Percentiles rank a stretch among this genome's conserved stretches.
phyloP scores from a whole-genome alignment of 2,797 vertebrate genomes.

The Enteromius argenteus region DNA sequence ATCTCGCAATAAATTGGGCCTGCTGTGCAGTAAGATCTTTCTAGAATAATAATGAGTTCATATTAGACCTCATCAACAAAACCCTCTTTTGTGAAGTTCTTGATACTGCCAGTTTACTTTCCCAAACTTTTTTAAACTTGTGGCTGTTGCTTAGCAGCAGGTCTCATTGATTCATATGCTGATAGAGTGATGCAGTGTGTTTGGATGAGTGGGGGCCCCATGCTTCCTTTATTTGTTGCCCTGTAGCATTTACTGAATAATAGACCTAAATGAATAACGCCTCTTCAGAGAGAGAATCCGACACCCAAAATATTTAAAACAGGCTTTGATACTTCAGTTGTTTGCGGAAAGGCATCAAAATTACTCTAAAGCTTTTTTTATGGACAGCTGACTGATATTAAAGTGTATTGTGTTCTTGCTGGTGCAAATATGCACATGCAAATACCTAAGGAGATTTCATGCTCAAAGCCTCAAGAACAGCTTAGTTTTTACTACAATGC shows the following conservation, averaged over 20 bases:
- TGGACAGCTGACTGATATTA: not conserved
- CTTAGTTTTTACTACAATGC: slow-evolving; percentile 43
- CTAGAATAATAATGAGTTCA: slow-evolving; percentile 46
- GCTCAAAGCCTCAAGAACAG: slow-evolving; percentile 57
- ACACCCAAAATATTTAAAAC: slow-evolving; percentile 30
- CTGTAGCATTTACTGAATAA: slow-evolving; percentile 24
- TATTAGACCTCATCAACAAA: slow-evolving; percentile 32
- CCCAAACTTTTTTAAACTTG: slow-evolving; percentile 49
- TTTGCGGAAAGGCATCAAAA: not conserved
- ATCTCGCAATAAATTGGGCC: not conserved
- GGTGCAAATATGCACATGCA: slow-evolving; percentile 47
- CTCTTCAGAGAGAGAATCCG: slow-evolving; percentile 19
- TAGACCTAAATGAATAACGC: slow-evolving; percentile 34
- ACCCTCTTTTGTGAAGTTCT: slow-evolving; percentile 44
- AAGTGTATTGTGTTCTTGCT: slow-evolving; percentile 42
- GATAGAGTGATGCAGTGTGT: slow-evolving; percentile 52
- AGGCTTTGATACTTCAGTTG: not conserved
- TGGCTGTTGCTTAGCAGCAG: slow-evolving; percentile 61
- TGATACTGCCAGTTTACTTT: slow-evolving; percentile 49
- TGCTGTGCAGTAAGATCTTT: slow-evolving; percentile 14
- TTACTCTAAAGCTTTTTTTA: not conserved
- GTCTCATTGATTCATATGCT: slow-evolving; percentile 66
- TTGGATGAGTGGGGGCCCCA: slow-evolving; percentile 41
- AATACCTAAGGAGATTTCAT: slow-evolving; percentile 66
- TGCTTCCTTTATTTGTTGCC: slow-evolving; percentile 40